Conservation (phyloP, 1,140 invertebrate genomes). For the Oppia nitens region DNA sequence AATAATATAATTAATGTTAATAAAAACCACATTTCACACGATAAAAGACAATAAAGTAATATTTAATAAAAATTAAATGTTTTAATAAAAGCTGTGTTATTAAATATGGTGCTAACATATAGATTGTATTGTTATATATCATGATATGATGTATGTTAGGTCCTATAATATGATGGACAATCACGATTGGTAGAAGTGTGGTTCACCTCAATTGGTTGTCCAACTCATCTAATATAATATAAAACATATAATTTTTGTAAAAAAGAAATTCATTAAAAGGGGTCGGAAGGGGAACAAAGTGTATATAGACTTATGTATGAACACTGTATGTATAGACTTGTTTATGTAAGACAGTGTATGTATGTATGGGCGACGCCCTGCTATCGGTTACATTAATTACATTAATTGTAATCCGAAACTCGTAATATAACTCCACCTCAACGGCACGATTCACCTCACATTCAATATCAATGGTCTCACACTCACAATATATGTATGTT, state of each 20-base stretch:
- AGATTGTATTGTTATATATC: not conserved
- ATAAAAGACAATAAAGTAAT: not conserved
- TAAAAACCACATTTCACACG: not conserved
- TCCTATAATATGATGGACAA: too few relatives aligned
- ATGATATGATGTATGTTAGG: too few relatives aligned
- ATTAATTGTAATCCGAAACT: conserved; percentile 2
- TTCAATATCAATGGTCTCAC: too few relatives aligned
- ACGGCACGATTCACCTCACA: not conserved
- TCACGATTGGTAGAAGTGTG: not conserved
- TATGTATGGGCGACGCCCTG: not conserved
- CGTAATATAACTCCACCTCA: conserved; percentile 3
- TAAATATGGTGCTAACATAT: not conserved
- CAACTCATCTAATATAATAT: not conserved
- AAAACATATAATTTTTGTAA: not conserved
- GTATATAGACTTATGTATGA: not conserved
- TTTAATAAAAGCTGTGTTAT: not conserved
- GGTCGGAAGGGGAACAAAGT: not conserved
- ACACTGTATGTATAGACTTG: not conserved
- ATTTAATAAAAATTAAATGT: not conserved
- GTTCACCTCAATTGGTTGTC: not conserved
- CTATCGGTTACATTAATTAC: not conserved
- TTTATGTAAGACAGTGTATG: not conserved
- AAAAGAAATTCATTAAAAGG: not conserved
- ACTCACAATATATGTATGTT: too few relatives aligned
- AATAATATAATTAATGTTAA: too few relatives aligned